These are phyloP conservation scores for Oreohelix idahoensis DNA, from an alignment of 1,140 invertebrate species.

Conservation along the genomic window DNA sequence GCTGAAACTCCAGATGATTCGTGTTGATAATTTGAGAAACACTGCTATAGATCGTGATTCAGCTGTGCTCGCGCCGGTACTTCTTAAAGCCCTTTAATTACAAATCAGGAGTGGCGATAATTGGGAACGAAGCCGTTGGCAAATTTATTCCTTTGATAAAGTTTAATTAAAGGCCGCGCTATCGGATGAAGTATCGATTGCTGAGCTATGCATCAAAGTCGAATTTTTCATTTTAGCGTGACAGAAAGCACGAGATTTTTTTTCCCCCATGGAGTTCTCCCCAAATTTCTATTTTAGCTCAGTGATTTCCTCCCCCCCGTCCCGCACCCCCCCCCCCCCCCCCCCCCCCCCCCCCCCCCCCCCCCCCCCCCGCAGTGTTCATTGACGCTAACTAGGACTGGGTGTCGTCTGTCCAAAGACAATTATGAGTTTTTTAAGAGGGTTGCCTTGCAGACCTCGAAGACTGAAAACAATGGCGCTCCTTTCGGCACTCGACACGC, in stretches of 20 bases:
- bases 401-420: conserved; percentile 27
- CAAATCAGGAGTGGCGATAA: conserved; percentile 31
- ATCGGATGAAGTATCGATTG: conserved; percentile 35
- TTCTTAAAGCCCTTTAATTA: conserved; percentile 28
- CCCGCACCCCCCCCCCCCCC: no score
- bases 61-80: neutral
- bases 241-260: neutral
- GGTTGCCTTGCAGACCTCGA: neutral
- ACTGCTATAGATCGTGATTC: neutral
- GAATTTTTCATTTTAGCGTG: conserved; percentile 23
- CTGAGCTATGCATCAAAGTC: conserved; percentile 18
- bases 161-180: conserved; percentile 21
- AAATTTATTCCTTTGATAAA: conserved; percentile 36
- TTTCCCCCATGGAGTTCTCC: neutral
- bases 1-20: no score
- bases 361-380: neutral
- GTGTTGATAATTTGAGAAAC: no score
- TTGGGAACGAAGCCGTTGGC: conserved; percentile 29
- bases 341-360: no score
- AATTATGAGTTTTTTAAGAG: conserved; percentile 22
- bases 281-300: conserved; percentile 13
- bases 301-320: neutral
- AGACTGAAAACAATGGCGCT: conserved; percentile 21
- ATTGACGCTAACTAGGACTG: conserved; percentile 15
- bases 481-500: neutral